Base-by-base conservation (phyloP, 1,140 invertebrate species). In the Ceratosolen solmsi region DNA sequence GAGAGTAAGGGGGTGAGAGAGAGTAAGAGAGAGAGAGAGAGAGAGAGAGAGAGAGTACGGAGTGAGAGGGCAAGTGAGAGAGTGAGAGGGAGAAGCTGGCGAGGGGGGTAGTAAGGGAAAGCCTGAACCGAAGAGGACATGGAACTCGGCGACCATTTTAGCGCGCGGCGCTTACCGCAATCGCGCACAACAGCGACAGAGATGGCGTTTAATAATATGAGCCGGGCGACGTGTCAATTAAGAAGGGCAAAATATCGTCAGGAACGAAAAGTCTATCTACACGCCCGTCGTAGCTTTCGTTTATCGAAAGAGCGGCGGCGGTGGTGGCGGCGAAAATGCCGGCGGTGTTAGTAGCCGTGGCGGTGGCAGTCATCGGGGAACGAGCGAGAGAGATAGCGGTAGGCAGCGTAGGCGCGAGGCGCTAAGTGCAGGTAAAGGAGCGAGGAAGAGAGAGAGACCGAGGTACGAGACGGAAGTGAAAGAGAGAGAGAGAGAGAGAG, bases 401-500 rank as follows among this genome's bases (percentile, higher is more conserved):
- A 63, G 20, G 41, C 27, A 36, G 20, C 54, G 17, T 3, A 15
- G 8, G 5, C 5, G 60, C 60, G 60, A 5, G 60, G n/a, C 17
- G 30, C 63, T 22, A 17, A 11, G 13, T 27, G 25, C 46, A 73
- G 49, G 71, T 73, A 33, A 54, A 20, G 41, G 49, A 20, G 60
- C 25, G 56, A 33, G 60, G 60, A 46, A 83, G 79, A 27, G 20
- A 17, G 70, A 27, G 63, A 72, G 73, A 54, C 36, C 25, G n/a
- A n/a, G n/a, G 51, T 41, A 25, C 11, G 77, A 15, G 58, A 30
- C 33, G 72, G 51, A 68, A 77, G 82, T 82, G 77, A 41, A 73
- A 82, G 85, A 82, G 65, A 84, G 82, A 76, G 80, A 84, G 84
- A 74, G 85, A 54, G n/a, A n/a, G 17, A 25, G 49, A 20, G 60